phyloP scores from a whole-genome alignment of 2,888 invertebrate species.

The Drosophila mimica region DNA sequence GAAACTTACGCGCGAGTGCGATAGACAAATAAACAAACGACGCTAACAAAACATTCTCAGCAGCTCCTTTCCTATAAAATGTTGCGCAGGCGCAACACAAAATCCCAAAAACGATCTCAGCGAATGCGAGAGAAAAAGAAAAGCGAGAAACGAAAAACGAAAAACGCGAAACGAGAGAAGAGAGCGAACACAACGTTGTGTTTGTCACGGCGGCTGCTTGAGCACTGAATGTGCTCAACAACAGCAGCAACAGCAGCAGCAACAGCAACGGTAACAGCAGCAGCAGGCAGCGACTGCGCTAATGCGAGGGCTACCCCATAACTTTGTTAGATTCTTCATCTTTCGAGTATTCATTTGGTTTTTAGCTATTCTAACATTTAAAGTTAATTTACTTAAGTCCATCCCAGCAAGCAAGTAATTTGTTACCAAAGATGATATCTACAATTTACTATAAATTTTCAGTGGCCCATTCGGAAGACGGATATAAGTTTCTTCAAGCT shows the following conservation, averaged over 20 bases:
- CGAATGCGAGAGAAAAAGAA: constrained; percentile 1
- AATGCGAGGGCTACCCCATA: constrained; percentile 15
- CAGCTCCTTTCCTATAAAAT: constrained; percentile 20
- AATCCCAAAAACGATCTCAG: constrained; percentile 26
- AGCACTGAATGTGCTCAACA: constrained; percentile 43
- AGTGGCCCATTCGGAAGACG: no score
- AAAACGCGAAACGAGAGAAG: background rate
- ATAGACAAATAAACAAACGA: constrained; percentile 55
- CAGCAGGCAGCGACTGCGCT: constrained; percentile 10
- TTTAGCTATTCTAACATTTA: background rate
- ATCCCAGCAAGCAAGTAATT: background rate
- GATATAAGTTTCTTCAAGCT: no score
- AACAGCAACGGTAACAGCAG: background rate
- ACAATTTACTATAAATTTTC: no score
- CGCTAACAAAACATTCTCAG: constrained; percentile 31
- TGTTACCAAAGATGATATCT: background rate
- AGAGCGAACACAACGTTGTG: constrained; percentile 38
- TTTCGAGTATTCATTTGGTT: background rate
- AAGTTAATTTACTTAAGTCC: background rate
- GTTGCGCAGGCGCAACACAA: constrained; percentile 55
- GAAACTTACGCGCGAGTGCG: constrained; percentile 64
- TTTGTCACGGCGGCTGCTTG: constrained; percentile 39
- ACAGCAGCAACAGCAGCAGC: constrained; percentile 3
- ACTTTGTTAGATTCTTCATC: background rate
- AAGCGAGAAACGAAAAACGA: background rate